Percentiles rank a stretch among this genome's conserved stretches.
Evolutionary conservation across 2,888 invertebrate species (phyloP).

Genomic region (Drosophila multiciliata): DNA sequence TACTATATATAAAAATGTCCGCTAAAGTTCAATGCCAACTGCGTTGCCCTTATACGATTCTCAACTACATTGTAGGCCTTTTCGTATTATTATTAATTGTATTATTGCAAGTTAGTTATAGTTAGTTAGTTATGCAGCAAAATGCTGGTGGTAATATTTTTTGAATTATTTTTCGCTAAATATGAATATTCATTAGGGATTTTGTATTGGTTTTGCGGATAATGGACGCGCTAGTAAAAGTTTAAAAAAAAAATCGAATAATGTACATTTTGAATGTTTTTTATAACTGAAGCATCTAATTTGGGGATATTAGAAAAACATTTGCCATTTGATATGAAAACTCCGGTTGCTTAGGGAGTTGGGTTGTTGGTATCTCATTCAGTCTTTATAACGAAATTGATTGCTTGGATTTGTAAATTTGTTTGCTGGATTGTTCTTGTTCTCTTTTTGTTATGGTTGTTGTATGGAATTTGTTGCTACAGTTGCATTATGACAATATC

Average conservation of each 20-base stretch:
- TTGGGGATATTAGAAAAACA: constrained; percentile 62
- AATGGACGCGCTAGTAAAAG: constrained; percentile 63
- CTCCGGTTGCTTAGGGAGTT: constrained; percentile 40
- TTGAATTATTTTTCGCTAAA: constrained; percentile 65
- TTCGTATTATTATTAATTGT: constrained; percentile 42
- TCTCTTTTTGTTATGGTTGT: constrained; percentile 30
- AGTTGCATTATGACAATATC: constrained; percentile 41
- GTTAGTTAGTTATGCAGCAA: constrained; percentile 67
- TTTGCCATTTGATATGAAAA: constrained; percentile 59
- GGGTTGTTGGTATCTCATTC: constrained; percentile 50
- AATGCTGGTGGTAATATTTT: constrained; percentile 74
- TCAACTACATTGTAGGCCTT: constrained; percentile 55
- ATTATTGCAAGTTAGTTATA: constrained; percentile 66
- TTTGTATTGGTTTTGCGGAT: constrained; percentile 36
- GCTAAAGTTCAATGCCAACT: constrained; percentile 38
- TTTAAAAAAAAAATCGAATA: constrained; percentile 15
- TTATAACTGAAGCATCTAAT: constrained; percentile 36
- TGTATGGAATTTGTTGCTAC: constrained; percentile 19
- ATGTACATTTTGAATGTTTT: constrained; percentile 31
- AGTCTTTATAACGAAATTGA: constrained; percentile 77
- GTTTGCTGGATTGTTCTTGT: constrained; percentile 75
- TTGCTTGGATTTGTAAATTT: constrained; percentile 77
- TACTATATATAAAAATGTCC: constrained; percentile 39
- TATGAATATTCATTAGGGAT: constrained; percentile 66
- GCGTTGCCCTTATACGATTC: constrained; percentile 21